These are phyloP conservation scores for Apistogramma diplotaenia DNA, from an alignment of 2,113 vertebrate species.

Conservation along the genomic window DNA sequence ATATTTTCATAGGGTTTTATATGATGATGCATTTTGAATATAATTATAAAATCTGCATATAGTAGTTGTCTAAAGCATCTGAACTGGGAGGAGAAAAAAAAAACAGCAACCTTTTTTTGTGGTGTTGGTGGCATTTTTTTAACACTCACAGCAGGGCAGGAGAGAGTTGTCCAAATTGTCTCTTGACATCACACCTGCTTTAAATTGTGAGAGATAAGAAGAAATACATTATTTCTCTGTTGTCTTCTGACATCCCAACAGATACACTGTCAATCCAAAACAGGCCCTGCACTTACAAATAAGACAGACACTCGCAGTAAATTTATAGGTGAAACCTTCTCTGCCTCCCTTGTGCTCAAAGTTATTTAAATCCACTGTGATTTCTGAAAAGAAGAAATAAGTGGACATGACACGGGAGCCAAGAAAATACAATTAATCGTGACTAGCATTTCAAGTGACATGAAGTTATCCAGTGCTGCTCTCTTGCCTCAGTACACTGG, in stretches of 20 bases:
- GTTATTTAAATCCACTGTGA: background rate
- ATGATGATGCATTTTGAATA: background rate
- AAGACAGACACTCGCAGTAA: background rate
- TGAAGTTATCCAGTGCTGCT: background rate
- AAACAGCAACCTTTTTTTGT: too few species aligned
- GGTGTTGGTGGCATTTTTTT: background rate
- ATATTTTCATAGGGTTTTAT: background rate
- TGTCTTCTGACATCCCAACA: background rate
- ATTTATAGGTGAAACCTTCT: background rate
- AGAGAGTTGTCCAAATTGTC: constrained; percentile 27
- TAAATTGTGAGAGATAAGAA: constrained; percentile 11
- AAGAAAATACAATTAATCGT: background rate
- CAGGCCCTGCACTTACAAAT: background rate
- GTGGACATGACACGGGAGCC: background rate
- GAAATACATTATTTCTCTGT: background rate
- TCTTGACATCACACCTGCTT: constrained; percentile 43
- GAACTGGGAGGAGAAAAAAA: too few species aligned
- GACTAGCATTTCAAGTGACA: background rate
- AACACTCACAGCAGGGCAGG: constrained; percentile 19
- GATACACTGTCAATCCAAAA: background rate
- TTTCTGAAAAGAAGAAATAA: background rate
- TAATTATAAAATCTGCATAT: background rate
- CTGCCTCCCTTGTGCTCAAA: background rate
- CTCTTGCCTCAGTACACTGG: background rate
- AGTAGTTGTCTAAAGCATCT: background rate